Evolutionary conservation across 2,113 vertebrate genomes (phyloP), one percentile per base, ranked within the genome.

Genomic region (Anolis carolinensis): DNA sequence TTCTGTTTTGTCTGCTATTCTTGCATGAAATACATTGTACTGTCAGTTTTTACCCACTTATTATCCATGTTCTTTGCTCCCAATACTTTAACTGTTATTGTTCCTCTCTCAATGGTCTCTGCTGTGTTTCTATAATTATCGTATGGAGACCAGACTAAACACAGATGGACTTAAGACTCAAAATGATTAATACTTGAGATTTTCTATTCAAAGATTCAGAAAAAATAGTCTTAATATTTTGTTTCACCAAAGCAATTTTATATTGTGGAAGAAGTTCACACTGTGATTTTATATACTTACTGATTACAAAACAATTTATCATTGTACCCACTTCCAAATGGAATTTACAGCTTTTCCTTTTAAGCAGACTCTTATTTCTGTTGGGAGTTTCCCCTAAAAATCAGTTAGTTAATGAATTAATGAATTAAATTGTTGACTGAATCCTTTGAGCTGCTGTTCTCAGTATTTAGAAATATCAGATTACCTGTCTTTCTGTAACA

Each of bases 401-500:
- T 65, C 5, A 50, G 1, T 77, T 55, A 79, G 32, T 55, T 55
- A 79, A 32, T 79, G n/a, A 63, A 36, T 80, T 48, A 75, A 32
- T 65, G 36, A 52, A 62, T 68, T 8, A 8, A 62, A 5, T 9
- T 63, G 39, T 27, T 70, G 25, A 32, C 48, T 50, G 30, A n/a
- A 34, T 14, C 23, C 23, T 85, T 70, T n/a, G 65, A 39, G 39
- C 32, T 25, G 21, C 48, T 32, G 36, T 1, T 13, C 16, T 72
- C 55, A 63, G 14, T 86, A 73, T 80, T 86, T 80, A 23, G 52
- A 44, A 80, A 70, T 62, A 79, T 62, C 75, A 32, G 55, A 32
- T 75, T 87, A 85, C 84, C 84, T 90, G 86, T 88, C 81, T 93
- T 79, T 83, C 89, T 68, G 88, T 90, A 71, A 88, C 87, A 63